A percentile compares a stretch with the other conserved stretches of the same genome.
phyloP scores from a whole-genome alignment of 1,140 invertebrate genomes.

The Gonatopus flavifemur region DNA sequence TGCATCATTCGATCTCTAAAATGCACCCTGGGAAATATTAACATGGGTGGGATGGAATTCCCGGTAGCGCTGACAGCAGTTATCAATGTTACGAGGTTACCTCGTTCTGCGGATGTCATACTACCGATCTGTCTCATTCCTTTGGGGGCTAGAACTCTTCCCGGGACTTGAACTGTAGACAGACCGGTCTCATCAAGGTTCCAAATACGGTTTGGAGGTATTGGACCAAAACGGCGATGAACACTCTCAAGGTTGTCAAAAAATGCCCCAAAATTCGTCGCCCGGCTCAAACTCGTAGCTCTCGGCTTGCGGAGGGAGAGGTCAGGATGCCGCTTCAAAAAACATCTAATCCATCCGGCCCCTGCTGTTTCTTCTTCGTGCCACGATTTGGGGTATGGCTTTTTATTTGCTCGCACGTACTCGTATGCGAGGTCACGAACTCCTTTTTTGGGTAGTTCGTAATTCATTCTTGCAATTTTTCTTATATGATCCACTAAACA shows the following conservation, averaged over 20 bases:
- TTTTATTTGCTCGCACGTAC: too few relatives aligned
- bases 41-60: constrained; percentile 46
- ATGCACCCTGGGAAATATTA: constrained; percentile 49
- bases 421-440: too few relatives aligned
- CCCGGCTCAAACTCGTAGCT: constrained; percentile 38
- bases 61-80: constrained; percentile 46
- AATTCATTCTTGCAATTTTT: too few relatives aligned
- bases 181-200: constrained; percentile 53
- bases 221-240: too few relatives aligned
- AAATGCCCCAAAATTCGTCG: constrained; percentile 23
- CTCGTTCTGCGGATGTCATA: constrained; percentile 51
- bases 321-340: too few relatives aligned
- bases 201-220: constrained; percentile 34
- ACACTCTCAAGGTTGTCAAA: constrained; percentile 22
- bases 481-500: too few relatives aligned
- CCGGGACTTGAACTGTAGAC: constrained; percentile 55
- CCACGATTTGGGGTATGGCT: too few relatives aligned
- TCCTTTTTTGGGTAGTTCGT: too few relatives aligned
- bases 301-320: too few relatives aligned
- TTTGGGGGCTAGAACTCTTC: constrained; percentile 38
- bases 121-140: constrained; percentile 54
- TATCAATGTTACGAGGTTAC: constrained; percentile 49
- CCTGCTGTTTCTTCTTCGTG: too few relatives aligned
- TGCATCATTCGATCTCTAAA: constrained; percentile 39
- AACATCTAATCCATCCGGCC: too few relatives aligned